Evolutionary conservation across 2,888 invertebrate species (phyloP), one percentile per base, ranked within the genome.

Genomic region (Augochlorella aurata): DNA sequence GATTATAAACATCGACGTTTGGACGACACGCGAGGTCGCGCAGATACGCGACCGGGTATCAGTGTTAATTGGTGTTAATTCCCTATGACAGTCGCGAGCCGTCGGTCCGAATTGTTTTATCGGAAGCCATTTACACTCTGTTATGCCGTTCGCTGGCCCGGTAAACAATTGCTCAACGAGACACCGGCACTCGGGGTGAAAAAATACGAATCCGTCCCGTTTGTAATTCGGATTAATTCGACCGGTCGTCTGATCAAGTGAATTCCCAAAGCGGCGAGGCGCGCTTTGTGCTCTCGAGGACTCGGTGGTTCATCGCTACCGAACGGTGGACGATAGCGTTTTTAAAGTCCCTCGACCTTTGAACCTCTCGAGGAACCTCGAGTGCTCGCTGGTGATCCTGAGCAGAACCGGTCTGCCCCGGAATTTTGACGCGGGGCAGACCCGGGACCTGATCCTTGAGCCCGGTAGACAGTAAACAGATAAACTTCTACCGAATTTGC

Each of bases 311-410:
- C 52, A 9, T 61, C 54, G 29, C 24, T 29, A 0, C 16, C 18
- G 16, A 29, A 8, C 21, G 38, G 24, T 76, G 45, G 18, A 52
- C 58, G 21, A 65, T 65, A 77, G 58, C 58, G 45, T 79, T 88
- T 82, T 86, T 82, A 79, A 85, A 77, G 29, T 74, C 54, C 45
- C 18, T 14, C 77, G 77, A 77, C 74, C 74, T 79, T 81, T 78
- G 78, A 73, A 80, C 54, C 79, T n/a, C 63, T 80, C 79, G 52
- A 77, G 84, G 77, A 77, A 47, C 50, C 77, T 86, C 77, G 76
- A 87, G 88, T 85, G 87, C 77, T 85, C 77, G 81, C 82, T 85
- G 83, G 77, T 89, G 89, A 89, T 88, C 86, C 82, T 85, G 79
- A 83, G 61, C 89, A 89, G 89, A 89, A 80, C 71, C 84, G 76